A percentile compares a stretch with the other conserved stretches of the same genome.
Conservation (phyloP, 2,888 invertebrate genomes). For the Apeira syringaria region DNA sequence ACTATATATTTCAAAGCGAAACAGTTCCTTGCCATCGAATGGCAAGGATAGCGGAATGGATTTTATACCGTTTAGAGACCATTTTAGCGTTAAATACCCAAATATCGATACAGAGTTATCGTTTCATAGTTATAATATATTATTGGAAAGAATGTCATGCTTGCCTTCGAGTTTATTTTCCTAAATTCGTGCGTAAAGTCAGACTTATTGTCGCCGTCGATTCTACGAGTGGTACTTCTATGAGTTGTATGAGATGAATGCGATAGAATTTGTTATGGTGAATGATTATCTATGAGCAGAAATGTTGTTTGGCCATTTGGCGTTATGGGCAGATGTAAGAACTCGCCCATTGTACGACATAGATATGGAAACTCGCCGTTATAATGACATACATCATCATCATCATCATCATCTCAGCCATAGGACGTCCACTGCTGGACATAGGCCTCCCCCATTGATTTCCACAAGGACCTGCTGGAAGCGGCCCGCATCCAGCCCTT, state of each 20-base stretch:
- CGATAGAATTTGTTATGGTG: conserved; percentile 65
- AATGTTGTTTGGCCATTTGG: conserved; percentile 36
- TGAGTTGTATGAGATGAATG: conserved; percentile 41
- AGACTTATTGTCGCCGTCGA: conserved; percentile 55
- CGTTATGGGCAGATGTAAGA: conserved; percentile 34
- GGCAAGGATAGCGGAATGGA: conserved; percentile 19
- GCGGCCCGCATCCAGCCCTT: no score
- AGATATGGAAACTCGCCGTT: no score
- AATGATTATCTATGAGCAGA: conserved; percentile 53
- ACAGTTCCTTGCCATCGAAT: no score
- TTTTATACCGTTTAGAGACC: conserved; percentile 33
- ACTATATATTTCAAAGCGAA: no score
- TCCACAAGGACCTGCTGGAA: no score
- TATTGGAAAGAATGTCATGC: conserved; percentile 67
- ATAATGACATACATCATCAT: no score
- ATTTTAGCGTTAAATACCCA: conserved; percentile 35
- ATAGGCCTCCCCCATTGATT: no score
- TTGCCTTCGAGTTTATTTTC: conserved; percentile 59
- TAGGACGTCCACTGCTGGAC: no score
- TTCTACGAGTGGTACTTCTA: conserved; percentile 59
- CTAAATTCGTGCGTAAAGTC: conserved; percentile 40
- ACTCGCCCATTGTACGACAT: conserved; percentile 22
- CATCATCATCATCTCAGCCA: no score
- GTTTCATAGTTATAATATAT: conserved; percentile 64
- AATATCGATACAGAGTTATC: conserved; percentile 57